Evolutionary conservation across 2,797 vertebrate species (phyloP).

Genomic region (Pipistrellus pipistrellus): DNA sequence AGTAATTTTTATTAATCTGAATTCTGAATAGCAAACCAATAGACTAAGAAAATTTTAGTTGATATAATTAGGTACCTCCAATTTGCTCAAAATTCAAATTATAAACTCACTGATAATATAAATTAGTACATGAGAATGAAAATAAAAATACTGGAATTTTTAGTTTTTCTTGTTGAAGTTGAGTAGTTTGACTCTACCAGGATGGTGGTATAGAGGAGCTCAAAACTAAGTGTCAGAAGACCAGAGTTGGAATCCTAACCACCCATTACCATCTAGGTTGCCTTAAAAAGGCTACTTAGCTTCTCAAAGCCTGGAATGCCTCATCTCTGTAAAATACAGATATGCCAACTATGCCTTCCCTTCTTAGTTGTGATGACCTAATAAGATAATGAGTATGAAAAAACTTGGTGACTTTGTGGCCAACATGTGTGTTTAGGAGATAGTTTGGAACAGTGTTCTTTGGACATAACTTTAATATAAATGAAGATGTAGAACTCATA

Average conservation of each 20-base stretch:
- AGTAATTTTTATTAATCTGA: constrained; percentile 29
- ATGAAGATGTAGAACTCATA: background rate
- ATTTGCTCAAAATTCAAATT: constrained; percentile 1
- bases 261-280: background rate
- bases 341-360: background rate
- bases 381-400: background rate
- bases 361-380: constrained; percentile 8
- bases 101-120: background rate
- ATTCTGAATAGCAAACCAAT: constrained; percentile 29
- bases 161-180: constrained; percentile 19
- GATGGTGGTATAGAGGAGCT: background rate
- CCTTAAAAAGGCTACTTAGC: background rate
- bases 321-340: background rate
- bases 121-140: background rate
- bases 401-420: background rate
- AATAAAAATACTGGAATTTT: constrained; percentile 6
- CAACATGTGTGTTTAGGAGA: background rate
- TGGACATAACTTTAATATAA: background rate
- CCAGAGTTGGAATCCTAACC: background rate
- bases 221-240: background rate
- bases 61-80: background rate
- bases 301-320: background rate
- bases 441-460: background rate
- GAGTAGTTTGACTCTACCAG: background rate
- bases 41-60: constrained; percentile 7